A percentile compares a stretch with the other conserved stretches of the same genome.
Conservation (phyloP, 2,797 vertebrate species). For the Okamejei kenojei region DNA sequence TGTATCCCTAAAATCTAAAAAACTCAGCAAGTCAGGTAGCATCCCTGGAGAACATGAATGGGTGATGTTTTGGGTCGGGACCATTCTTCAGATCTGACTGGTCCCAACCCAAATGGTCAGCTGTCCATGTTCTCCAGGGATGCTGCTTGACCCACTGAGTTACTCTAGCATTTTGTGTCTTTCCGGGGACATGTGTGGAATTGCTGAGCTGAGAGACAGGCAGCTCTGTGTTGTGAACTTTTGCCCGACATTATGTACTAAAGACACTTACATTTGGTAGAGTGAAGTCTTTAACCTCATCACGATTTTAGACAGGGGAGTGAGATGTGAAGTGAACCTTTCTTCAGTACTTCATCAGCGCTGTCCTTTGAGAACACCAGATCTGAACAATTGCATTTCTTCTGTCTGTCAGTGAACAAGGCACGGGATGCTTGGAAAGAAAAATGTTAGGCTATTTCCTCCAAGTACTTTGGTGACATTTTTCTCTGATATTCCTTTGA, state of each 20-base stretch:
- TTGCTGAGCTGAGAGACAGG: not conserved
- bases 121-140: too few relatives aligned
- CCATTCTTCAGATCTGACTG: too few relatives aligned
- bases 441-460: not conserved
- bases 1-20: too few relatives aligned
- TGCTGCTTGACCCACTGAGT: too few relatives aligned
- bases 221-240: not conserved
- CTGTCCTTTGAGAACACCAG: not conserved
- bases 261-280: not conserved
- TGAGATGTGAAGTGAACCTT: not conserved
- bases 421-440: not conserved
- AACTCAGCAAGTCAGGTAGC: too few relatives aligned
- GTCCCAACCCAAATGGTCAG: too few relatives aligned
- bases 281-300: not conserved
- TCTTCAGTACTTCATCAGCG: not conserved
- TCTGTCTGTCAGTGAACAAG: not conserved
- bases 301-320: too few relatives aligned
- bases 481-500: not conserved
- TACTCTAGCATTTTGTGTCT: too few relatives aligned
- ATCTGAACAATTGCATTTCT: not conserved
- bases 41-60: too few relatives aligned
- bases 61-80: too few relatives aligned
- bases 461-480: not conserved
- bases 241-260: not conserved
- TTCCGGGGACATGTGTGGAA: not conserved